Evolutionary conservation across 2,797 vertebrate genomes (phyloP), one percentile per base, ranked within the genome.

Genomic region (Alauda arvensis): DNA sequence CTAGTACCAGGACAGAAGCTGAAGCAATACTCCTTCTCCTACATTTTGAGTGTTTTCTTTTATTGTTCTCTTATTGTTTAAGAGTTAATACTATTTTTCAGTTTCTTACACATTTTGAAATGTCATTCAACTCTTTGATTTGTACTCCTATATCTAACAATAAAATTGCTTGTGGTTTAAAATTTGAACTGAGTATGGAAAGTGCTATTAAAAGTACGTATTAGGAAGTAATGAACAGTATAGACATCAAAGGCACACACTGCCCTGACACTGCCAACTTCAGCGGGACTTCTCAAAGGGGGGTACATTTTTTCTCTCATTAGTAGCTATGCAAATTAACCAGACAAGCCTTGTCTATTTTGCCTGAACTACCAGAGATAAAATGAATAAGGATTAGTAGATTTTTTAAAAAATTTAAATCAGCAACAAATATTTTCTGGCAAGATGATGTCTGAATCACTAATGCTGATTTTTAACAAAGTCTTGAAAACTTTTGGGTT

Each of bases 11-110:
- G 31, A 43, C 6, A 72, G 42, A 77, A 70, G 8, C 14, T 48
- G 45, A 82, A 87, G 20, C 11, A 55, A 63, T 80, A 63, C 33
- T 55, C 25, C 6, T 51, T 37, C 28, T 69, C 37, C 16, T 8
- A 14, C 57, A 83, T 74, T 79, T 85, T 49, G 52, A 43, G 11
- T 33, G 8, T 25, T 80, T 69, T 46, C 7, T 66, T 74, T 87
- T 74, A 63, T 48, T 78, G n/a, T 21, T n/a, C n/a, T n/a, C n/a
- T n/a, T 53, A 74, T n/a, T 75, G 9, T 81, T 88, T 76, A 53
- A 82, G 19, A 79, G 31, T 6, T 25, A 55, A 51, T 46, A 33
- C 5, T 9, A 23, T 8, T 88, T 81, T 61, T 61, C 6, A 61
- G 80, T 79, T 77, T 59, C 21, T 10, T 67, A 19, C 12, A 33